Base-by-base conservation (phyloP, 2,888 invertebrate genomes). In the Andrena bucephala region DNA sequence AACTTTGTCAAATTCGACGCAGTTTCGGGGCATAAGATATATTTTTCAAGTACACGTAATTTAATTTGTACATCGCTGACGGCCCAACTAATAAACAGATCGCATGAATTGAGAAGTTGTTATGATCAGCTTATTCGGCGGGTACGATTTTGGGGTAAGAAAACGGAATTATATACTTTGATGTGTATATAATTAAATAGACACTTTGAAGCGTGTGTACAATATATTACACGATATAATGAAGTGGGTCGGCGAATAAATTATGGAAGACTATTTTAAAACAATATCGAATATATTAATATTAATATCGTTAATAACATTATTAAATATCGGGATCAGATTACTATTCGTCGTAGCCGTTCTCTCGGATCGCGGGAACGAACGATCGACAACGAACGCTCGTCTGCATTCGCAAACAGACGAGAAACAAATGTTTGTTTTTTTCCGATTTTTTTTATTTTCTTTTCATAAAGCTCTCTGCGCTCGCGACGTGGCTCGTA, bases 211-310 rank as follows among this genome's bases (percentile, higher is more conserved):
- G 6, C 29, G 62, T 63, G 68, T 54, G 42, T 31, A 67, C n/a
- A 54, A 63, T 77, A 69, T 65, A 69, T 59, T 77, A 77, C 79
- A 66, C 36, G 48, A 27, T 50, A 59, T 57, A 48, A 66, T 71
- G 72, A 73, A 48, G 33, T 33, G 73, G 74, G 27, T 42, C 52
- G 24, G 66, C 70, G 50, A 75, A 68, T 80, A 79, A 77, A 83
- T 77, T 24, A 59, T 60, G 68, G 63, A 54, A 74, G 66, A 75
- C 66, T 10, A 62, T 86, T 90, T 92, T 85, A 77, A 89, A 92
- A 92, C 92, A 92, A 89, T 92, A 91, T 91, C 90, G 90, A 92
- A 92, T 92, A 92, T 92, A 91, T 92, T 92, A 92, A 91, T 92
- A 90, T 91, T 91, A 90, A 85, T 90, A 90, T 90, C 87, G 86